Conservation (phyloP, 2,888 invertebrate genomes). For the Drosophila melanosoma region DNA sequence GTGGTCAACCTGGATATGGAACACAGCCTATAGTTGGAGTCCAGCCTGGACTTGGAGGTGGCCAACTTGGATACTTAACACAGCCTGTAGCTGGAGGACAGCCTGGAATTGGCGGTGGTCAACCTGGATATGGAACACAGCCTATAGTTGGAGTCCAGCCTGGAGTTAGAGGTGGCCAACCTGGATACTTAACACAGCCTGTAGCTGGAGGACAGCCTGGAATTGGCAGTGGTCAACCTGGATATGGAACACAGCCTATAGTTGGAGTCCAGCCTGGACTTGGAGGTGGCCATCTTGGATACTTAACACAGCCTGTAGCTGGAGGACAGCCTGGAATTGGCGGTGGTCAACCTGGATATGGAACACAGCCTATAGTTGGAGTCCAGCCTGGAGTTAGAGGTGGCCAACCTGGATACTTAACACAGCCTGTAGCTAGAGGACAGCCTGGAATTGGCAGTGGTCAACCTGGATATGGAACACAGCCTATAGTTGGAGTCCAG, state of each 20-base stretch:
- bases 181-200: conserved; percentile 12
- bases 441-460: conserved; percentile 21
- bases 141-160: conserved; percentile 8
- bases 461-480: conserved; percentile 6
- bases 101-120: conserved; percentile 27
- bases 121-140: conserved; percentile 24
- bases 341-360: conserved; percentile 24
- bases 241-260: conserved; percentile 21
- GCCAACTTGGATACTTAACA: conserved; percentile 11
- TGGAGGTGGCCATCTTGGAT: conserved; percentile 7
- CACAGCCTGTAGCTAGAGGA: conserved; percentile 5
- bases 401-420: not conserved
- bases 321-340: conserved; percentile 20
- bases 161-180: not conserved
- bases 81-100: conserved; percentile 6
- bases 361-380: conserved; percentile 22
- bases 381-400: conserved; percentile 26
- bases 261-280: not conserved
- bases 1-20: conserved; percentile 28
- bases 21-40: conserved; percentile 10
- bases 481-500: conserved; percentile 10
- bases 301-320: conserved; percentile 5
- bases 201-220: conserved; percentile 16
- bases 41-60: not conserved
- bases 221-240: conserved; percentile 26